phyloP scores from a whole-genome alignment of 2,888 invertebrate species.

The Cheilosia urbana region DNA sequence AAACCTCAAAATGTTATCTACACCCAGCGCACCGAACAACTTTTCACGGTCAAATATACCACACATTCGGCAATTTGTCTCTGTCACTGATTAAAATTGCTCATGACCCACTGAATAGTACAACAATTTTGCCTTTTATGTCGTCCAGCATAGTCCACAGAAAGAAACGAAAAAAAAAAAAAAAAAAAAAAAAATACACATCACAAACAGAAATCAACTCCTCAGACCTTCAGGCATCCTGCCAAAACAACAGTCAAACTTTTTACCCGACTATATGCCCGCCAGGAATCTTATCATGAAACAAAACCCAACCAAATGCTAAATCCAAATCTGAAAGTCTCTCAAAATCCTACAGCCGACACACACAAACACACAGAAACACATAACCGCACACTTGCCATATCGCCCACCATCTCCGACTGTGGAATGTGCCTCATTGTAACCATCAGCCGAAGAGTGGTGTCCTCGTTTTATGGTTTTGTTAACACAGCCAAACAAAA shows the following conservation, averaged over 20 bases:
- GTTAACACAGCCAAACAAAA: slow-evolving; percentile 71
- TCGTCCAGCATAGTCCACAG: not conserved
- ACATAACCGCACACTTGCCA: not conserved
- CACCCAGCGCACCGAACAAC: slow-evolving; percentile 25
- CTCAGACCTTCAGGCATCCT: slow-evolving; percentile 61
- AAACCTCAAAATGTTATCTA: not conserved
- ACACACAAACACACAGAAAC: slow-evolving; percentile 28
- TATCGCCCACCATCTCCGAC: not conserved
- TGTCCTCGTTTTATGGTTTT: slow-evolving; percentile 66
- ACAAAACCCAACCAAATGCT: slow-evolving; percentile 54
- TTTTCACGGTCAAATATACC: slow-evolving; percentile 61
- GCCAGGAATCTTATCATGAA: slow-evolving; percentile 70
- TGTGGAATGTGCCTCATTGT: slow-evolving; percentile 10
- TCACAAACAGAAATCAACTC: slow-evolving; percentile 32
- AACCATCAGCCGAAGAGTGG: not conserved
- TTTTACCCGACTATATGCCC: slow-evolving; percentile 36
- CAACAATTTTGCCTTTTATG: slow-evolving; percentile 11
- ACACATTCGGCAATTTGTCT: slow-evolving; percentile 60
- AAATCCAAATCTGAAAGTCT: slow-evolving; percentile 69
- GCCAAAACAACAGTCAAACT: slow-evolving; percentile 73
- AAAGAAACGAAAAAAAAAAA: not conserved
- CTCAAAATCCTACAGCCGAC: slow-evolving; percentile 48
- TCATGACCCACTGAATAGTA: slow-evolving; percentile 65
- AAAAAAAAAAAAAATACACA: not conserved
- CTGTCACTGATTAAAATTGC: slow-evolving; percentile 69